These are phyloP conservation scores for Phania funesta DNA, from an alignment of 2,888 invertebrate species.

Conservation along the genomic window DNA sequence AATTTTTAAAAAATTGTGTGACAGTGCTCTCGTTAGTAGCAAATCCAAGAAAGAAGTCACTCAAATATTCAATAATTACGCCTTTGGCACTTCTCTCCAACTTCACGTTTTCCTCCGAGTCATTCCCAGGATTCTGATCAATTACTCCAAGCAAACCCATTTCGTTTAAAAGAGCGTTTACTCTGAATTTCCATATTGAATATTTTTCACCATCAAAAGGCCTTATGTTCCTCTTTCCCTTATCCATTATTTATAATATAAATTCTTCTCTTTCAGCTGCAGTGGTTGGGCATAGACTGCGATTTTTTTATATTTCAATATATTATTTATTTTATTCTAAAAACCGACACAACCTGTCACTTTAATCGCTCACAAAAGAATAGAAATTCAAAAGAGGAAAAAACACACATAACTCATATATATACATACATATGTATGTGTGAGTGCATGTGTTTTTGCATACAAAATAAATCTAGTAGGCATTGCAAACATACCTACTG, in stretches of 20 bases:
- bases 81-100: constrained; percentile 17
- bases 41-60: constrained; percentile 55
- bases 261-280: too few species aligned
- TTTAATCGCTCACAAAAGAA: too few species aligned
- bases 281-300: too few species aligned
- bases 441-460: too few species aligned
- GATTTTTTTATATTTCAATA: too few species aligned
- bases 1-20: constrained; percentile 52
- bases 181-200: constrained; percentile 45
- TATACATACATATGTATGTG: too few species aligned
- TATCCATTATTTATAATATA: constrained; percentile 7
- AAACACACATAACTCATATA: too few species aligned
- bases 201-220: constrained; percentile 49
- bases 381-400: too few species aligned
- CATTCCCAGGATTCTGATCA: background rate
- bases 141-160: constrained; percentile 15
- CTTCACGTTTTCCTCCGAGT: background rate
- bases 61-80: constrained; percentile 52
- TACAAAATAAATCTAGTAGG: too few species aligned
- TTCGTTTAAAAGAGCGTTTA: constrained; percentile 39
- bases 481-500: too few species aligned
- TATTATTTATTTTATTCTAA: too few species aligned
- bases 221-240: constrained; percentile 33
- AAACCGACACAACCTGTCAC: too few species aligned
- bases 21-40: constrained; percentile 40